Evolutionary conservation across 2,888 invertebrate genomes (phyloP).

Genomic region (Keiferia lycopersicella): DNA sequence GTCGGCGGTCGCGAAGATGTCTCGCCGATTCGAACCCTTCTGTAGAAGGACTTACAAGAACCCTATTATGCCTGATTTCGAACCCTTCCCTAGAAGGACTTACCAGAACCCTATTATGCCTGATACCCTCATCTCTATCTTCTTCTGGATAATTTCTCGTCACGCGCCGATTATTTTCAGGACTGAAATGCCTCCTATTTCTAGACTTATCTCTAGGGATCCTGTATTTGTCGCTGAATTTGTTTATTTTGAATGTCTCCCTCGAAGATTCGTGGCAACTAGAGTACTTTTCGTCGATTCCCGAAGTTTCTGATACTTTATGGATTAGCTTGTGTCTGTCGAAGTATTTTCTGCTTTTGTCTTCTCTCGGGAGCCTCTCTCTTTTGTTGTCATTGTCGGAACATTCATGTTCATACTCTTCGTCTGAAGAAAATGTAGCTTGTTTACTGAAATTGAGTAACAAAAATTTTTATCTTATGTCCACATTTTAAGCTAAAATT

Average conservation of each 20-base stretch:
- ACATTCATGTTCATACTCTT: constrained; percentile 45
- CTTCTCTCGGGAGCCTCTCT: constrained; percentile 35
- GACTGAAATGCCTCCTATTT: constrained; percentile 45
- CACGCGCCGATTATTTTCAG: constrained; percentile 44
- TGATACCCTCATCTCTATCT: constrained; percentile 42
- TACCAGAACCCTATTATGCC: constrained; percentile 44
- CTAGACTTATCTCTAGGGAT: constrained; percentile 44
- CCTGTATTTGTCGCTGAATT: constrained; percentile 39
- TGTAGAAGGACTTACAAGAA: constrained; percentile 49
- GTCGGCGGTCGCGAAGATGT: constrained; percentile 42
- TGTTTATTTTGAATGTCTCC: constrained; percentile 32
- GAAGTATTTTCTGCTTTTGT: constrained; percentile 33
- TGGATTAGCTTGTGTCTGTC: constrained; percentile 40
- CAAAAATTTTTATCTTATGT: not conserved
- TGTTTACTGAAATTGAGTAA: constrained; percentile 37
- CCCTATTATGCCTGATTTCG: constrained; percentile 44
- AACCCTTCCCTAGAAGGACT: constrained; percentile 46
- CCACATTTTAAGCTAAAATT: not conserved
- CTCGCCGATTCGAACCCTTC: constrained; percentile 39
- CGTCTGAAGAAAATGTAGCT: constrained; percentile 54
- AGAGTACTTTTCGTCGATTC: constrained; percentile 41
- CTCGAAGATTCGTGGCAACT: constrained; percentile 38
- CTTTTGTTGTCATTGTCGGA: constrained; percentile 31
- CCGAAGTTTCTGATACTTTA: constrained; percentile 43
- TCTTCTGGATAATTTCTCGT: constrained; percentile 41